Evolutionary conservation across 2,888 invertebrate species (phyloP).

Genomic region (Conops quadrifasciatus): DNA sequence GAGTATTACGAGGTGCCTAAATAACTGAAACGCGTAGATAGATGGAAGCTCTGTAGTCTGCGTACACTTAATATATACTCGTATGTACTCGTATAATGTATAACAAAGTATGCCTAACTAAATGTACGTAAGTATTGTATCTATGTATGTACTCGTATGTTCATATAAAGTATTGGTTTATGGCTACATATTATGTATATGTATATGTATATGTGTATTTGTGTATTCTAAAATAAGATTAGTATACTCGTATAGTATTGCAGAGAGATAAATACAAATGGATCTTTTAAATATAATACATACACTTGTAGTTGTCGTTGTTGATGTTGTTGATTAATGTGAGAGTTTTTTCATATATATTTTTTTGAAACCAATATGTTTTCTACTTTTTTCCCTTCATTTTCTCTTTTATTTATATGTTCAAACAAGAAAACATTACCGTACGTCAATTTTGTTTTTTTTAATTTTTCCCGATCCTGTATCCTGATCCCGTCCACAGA

Average conservation of each 20-base stretch:
- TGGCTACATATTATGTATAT: slow-evolving; percentile 37
- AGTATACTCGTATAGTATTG: slow-evolving; percentile 25
- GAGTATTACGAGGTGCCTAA: too few relatives aligned
- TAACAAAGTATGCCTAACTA: too few relatives aligned
- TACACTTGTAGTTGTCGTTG: slow-evolving; percentile 61
- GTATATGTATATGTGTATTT: slow-evolving; percentile 34
- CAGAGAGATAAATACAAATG: slow-evolving; percentile 23
- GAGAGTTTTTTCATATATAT: slow-evolving; percentile 39
- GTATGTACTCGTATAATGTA: background rate
- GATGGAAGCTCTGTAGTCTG: too few relatives aligned
- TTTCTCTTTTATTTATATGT: slow-evolving; percentile 1
- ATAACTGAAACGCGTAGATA: too few relatives aligned
- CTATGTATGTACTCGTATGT: slow-evolving; percentile 23
- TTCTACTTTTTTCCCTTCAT: slow-evolving; percentile 19
- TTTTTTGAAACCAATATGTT: slow-evolving; percentile 22
- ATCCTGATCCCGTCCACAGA: background rate
- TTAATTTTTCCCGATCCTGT: background rate
- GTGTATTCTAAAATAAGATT: slow-evolving; percentile 21
- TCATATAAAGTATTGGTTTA: slow-evolving; percentile 36
- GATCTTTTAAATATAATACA: slow-evolving; percentile 19
- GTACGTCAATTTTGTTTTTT: background rate
- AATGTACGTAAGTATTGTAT: background rate
- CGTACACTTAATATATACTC: background rate
- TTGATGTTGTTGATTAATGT: slow-evolving; percentile 64
- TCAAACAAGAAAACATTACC: background rate